A percentile compares a stretch with the other conserved stretches of the same genome.
These are phyloP conservation scores for Cyanoliseus patagonus DNA, from an alignment of 2,113 vertebrate genomes.

Conservation along the genomic window DNA sequence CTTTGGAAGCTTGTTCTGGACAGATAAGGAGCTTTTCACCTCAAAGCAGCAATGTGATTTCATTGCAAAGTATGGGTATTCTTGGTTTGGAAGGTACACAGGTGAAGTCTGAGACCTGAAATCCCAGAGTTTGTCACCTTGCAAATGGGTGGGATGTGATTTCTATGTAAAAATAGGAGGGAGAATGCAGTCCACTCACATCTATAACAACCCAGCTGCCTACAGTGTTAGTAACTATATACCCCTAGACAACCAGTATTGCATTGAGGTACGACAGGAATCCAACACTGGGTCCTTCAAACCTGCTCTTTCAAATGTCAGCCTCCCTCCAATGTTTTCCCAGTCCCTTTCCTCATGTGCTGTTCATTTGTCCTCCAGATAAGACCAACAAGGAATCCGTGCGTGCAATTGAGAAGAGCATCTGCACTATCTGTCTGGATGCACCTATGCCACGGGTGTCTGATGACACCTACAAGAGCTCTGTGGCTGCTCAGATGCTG, in stretches of 20 bases:
- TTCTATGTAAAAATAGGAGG: not conserved
- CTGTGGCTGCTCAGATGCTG: conserved; percentile 91
- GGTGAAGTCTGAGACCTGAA: not conserved
- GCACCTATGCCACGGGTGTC: conserved; percentile 87
- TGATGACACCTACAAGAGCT: conserved; percentile 84
- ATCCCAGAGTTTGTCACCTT: not conserved
- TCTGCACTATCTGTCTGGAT: conserved; percentile 92
- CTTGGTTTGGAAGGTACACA: not conserved
- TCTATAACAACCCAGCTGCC: not conserved
- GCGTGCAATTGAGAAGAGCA: conserved; percentile 91
- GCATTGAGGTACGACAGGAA: not conserved
- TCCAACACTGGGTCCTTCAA: not conserved
- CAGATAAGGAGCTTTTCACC: not conserved
- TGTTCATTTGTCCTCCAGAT: conserved; percentile 69
- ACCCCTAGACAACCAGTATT: not conserved
- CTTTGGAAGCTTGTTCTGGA: not conserved
- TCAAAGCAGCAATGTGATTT: not conserved
- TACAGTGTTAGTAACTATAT: not conserved
- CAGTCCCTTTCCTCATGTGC: not conserved
- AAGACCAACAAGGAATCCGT: conserved; percentile 96
- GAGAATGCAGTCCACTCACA: not conserved
- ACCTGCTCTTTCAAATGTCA: not conserved
- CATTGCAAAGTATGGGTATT: not conserved
- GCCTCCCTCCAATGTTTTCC: not conserved
- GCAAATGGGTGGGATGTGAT: not conserved